These are phyloP conservation scores for Eutrigla gurnardus DNA, from an alignment of 2,797 vertebrate species.

Conservation along the genomic window DNA sequence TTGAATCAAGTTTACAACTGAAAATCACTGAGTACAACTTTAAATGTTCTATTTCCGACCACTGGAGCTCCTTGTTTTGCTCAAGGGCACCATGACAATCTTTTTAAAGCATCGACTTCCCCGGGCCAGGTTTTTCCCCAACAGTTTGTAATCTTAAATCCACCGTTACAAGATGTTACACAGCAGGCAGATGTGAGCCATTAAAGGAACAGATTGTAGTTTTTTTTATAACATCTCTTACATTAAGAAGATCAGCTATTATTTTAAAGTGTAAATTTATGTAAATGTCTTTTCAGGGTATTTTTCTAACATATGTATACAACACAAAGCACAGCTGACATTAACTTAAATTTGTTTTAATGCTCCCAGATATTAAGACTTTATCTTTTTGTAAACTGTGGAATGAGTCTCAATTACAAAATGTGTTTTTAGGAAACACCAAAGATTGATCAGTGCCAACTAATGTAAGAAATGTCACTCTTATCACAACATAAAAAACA, in stretches of 20 bases:
- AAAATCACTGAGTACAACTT: not conserved
- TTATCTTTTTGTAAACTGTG: not conserved
- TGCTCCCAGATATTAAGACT: not conserved
- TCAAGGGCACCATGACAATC: not conserved
- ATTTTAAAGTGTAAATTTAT: not conserved
- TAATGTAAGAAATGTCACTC: conserved; percentile 16
- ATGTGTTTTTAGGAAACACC: not conserved
- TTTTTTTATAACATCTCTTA: not conserved
- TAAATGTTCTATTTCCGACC: not conserved
- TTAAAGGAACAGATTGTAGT: not conserved
- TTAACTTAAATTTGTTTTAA: not conserved
- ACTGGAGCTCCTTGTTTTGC: not conserved
- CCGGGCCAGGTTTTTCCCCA: not conserved
- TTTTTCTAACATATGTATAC: not conserved
- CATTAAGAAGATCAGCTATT: not conserved
- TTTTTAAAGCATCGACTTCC: not conserved
- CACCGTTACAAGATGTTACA: not conserved
- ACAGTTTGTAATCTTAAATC: conserved; percentile 1
- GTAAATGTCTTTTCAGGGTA: not conserved
- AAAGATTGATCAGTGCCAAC: conserved; percentile 11
- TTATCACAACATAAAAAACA: not conserved
- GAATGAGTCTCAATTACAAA: not conserved
- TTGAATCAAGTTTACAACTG: not conserved
- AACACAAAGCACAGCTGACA: not conserved
- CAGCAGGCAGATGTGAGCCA: not conserved